Conservation (phyloP, 2,797 vertebrate genomes). For the Galagoides demidoff region DNA sequence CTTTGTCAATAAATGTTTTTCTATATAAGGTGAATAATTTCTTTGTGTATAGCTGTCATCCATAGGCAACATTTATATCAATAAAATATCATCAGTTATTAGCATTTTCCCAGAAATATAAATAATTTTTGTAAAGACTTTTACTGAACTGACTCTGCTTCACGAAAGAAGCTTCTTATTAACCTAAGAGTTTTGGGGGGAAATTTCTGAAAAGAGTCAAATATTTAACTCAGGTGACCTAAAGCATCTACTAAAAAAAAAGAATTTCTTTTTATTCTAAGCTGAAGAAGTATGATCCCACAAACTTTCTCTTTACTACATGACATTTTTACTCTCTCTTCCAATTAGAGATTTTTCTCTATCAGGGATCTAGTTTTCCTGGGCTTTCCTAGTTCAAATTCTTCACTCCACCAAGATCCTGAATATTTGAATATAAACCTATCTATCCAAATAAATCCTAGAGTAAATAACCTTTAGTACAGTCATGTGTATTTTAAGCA, state of each 20-base stretch:
- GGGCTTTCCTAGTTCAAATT: neutral
- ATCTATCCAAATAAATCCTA: neutral
- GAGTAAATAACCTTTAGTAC: neutral
- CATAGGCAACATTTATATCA: neutral
- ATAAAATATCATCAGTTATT: neutral
- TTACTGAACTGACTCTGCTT: neutral
- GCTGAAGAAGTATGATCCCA: rapidly evolving
- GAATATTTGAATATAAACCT: neutral
- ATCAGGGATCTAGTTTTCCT: neutral
- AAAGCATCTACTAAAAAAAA: neutral
- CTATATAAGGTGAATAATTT: neutral
- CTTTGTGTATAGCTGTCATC: neutral
- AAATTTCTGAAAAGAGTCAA: neutral
- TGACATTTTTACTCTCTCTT: neutral
- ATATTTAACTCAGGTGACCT: neutral
- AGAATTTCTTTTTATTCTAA: neutral
- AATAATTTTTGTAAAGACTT: neutral
- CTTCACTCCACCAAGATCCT: neutral
- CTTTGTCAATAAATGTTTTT: neutral
- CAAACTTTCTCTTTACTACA: neutral
- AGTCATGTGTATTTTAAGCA: neutral
- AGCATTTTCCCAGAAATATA: constrained; percentile 12
- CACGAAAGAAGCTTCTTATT: neutral
- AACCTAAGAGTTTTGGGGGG: neutral
- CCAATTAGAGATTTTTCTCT: neutral